A percentile compares a stretch with the other conserved stretches of the same genome.
These are phyloP conservation scores for Trinectes maculatus DNA, from an alignment of 2,113 vertebrate genomes.

Conservation along the genomic window DNA sequence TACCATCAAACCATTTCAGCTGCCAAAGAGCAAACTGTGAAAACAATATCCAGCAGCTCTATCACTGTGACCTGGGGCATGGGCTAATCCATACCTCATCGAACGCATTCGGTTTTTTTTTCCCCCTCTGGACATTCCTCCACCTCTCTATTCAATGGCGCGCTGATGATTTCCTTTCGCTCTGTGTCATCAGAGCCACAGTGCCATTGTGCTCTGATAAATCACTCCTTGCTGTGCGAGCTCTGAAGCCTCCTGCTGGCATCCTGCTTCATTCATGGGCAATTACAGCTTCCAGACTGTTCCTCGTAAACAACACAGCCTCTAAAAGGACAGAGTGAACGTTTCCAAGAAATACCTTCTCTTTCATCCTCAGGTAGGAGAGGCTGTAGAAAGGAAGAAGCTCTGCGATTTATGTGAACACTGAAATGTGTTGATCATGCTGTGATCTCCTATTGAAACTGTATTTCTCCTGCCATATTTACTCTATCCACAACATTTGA, in stretches of 20 bases:
- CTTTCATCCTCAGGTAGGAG: neutral
- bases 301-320: neutral
- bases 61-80: neutral
- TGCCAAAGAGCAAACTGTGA: neutral
- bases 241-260: constrained; percentile 14
- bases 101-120: neutral
- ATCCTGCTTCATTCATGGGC: constrained; percentile 34
- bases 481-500: neutral
- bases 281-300: constrained; percentile 20
- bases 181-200: constrained; percentile 33
- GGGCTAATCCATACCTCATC: neutral
- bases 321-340: neutral
- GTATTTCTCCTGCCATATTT: neutral
- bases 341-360: neutral
- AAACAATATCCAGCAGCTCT: neutral
- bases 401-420: neutral
- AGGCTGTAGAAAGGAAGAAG: neutral
- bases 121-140: neutral
- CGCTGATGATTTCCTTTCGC: constrained; percentile 25
- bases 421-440: neutral
- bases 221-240: constrained; percentile 29
- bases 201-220: constrained; percentile 49
- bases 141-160: constrained; percentile 22
- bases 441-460: neutral
- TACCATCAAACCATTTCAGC: neutral